phyloP scores from a whole-genome alignment of 1,140 invertebrate species.

The Hyles vespertilio region DNA sequence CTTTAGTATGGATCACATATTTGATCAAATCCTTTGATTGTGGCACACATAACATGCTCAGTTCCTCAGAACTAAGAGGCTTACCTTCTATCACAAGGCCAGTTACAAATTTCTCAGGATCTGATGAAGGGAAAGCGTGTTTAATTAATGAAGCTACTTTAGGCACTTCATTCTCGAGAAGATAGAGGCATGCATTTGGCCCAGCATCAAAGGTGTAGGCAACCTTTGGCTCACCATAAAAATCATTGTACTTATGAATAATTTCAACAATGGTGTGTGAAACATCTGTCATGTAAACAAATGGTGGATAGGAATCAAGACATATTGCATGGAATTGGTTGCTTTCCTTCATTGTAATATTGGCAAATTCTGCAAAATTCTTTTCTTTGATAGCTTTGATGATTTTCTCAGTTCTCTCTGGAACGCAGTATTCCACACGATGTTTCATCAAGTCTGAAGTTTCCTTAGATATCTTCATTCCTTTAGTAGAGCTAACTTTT shows the following conservation, averaged over 20 bases:
- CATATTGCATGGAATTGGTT: conserved; percentile 98
- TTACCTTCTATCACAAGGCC: conserved; percentile 30
- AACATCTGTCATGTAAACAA: conserved; percentile 92
- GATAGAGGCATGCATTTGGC: conserved; percentile 95
- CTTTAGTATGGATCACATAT: conserved; percentile 89
- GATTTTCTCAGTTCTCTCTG: conserved; percentile 82
- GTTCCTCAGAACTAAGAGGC: conserved; percentile 39
- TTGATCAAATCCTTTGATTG: conserved; percentile 80
- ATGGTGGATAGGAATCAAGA: conserved; percentile 96
- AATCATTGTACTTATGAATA: conserved; percentile 89
- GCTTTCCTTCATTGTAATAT: conserved; percentile 97
- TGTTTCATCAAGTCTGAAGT: conserved; percentile 91
- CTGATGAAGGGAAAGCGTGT: conserved; percentile 82
- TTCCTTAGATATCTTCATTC: conserved; percentile 90
- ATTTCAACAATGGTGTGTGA: conserved; percentile 88
- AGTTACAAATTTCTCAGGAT: conserved; percentile 44
- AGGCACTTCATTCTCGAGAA: conserved; percentile 86
- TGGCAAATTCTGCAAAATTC: conserved; percentile 92
- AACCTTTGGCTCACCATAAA: conserved; percentile 79
- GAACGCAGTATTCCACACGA: conserved; percentile 84
- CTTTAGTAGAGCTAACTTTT: conserved; percentile 90
- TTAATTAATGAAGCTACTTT: conserved; percentile 81
- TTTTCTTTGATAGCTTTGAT: conserved; percentile 85
- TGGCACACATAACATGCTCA: conserved; percentile 47
- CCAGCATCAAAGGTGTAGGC: conserved; percentile 99